Evolutionary conservation across 37 sponge, comb jelly and placozoan genomes (phyloP).

Genomic region (Beroe ovata): DNA sequence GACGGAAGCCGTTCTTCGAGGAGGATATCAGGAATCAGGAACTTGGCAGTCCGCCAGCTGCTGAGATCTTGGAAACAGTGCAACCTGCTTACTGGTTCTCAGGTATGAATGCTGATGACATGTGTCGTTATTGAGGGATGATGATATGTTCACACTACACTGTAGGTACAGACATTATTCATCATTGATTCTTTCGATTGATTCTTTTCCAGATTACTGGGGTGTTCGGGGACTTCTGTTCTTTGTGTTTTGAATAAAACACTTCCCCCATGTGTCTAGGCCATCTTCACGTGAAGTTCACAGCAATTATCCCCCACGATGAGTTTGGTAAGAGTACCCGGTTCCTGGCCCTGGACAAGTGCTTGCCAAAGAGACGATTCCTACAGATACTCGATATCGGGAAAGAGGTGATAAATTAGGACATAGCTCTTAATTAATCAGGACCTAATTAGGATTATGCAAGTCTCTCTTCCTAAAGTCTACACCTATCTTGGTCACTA

Average conservation of each 20-base stretch:
- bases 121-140: no score
- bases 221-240: no score
- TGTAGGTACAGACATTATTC: no score
- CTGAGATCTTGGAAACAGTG: conserved; percentile 77
- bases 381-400: conserved; percentile 74
- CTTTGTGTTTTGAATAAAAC: no score
- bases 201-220: no score
- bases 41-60: conserved; percentile 74
- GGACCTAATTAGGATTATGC: no score
- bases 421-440: no score
- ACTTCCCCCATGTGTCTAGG: no score
- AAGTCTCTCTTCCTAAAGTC: no score
- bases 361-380: conserved; percentile 80
- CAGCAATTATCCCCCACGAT: conserved; percentile 79
- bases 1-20: conserved; percentile 80
- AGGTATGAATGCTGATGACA: conserved; percentile 10
- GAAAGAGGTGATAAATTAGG: background rate
- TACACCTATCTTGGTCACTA: no score
- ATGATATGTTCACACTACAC: no score
- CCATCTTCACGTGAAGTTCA: conserved; percentile 93
- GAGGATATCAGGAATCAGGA: conserved; percentile 73
- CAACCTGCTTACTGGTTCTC: conserved; percentile 89
- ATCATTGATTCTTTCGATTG: no score
- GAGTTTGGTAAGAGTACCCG: background rate
- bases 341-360: conserved; percentile 94